Evolutionary conservation across 2,888 invertebrate species (phyloP).

Genomic region (Strigamia maritima): DNA sequence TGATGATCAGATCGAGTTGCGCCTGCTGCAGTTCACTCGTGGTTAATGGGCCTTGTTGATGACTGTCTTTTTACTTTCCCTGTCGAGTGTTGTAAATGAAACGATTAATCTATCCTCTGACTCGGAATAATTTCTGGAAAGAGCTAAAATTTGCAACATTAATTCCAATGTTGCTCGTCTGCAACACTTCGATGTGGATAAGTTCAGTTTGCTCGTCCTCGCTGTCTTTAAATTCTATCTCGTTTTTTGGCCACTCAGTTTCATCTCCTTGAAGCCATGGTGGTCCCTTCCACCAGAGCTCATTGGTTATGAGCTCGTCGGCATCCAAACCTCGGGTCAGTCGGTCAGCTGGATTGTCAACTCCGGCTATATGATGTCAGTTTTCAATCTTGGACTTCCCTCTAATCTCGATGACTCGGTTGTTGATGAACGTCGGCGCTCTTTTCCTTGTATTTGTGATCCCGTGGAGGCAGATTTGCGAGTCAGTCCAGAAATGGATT

Average conservation of each 20-base stretch:
- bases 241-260: constrained; percentile 9
- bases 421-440: neutral
- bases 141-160: too few relatives aligned
- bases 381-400: neutral
- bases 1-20: too few relatives aligned
- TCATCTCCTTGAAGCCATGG: neutral
- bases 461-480: neutral
- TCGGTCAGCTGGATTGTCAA: neutral
- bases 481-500: neutral
- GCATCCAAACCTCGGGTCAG: neutral
- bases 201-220: too few relatives aligned
- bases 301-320: neutral
- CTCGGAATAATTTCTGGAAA: too few relatives aligned
- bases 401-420: neutral
- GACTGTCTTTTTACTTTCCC: too few relatives aligned
- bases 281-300: constrained; percentile 11
- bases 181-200: too few relatives aligned
- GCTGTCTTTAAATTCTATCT: too few relatives aligned
- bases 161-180: too few relatives aligned
- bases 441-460: neutral
- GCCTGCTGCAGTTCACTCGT: too few relatives aligned
- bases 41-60: too few relatives aligned
- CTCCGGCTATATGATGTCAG: neutral
- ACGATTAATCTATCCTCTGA: too few relatives aligned
- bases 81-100: too few relatives aligned